Conservation (phyloP, 1,140 invertebrate species). For the Diachasmimorpha longicaudata region DNA sequence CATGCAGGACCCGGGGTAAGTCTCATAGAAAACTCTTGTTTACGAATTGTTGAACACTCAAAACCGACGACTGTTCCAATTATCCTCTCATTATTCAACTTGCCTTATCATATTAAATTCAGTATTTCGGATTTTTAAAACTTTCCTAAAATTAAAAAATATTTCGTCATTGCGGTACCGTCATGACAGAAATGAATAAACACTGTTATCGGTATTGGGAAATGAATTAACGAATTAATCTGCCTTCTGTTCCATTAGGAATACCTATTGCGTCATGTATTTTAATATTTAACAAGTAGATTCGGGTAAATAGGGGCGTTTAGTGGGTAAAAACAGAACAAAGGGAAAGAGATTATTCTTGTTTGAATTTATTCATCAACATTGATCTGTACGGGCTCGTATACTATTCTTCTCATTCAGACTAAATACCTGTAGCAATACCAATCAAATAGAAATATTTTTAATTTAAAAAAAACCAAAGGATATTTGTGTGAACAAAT, state of each 20-base stretch:
- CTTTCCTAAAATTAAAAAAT: not conserved
- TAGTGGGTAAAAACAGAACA: not conserved
- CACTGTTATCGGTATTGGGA: not conserved
- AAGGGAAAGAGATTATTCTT: not conserved
- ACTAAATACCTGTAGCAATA: no score
- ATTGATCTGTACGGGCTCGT: no score
- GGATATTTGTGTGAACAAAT: no score
- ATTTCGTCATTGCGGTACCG: not conserved
- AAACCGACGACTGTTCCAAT: no score
- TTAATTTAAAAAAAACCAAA: no score
- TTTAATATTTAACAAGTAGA: not conserved
- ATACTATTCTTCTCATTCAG: no score
- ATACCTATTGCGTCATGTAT: not conserved
- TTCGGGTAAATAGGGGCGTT: not conserved
- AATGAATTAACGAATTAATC: not conserved
- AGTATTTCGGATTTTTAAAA: no score
- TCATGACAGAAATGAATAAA: not conserved
- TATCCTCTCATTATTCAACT: no score
- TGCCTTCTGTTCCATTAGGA: not conserved
- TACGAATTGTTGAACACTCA: not conserved
- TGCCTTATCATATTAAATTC: no score
- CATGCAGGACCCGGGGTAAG: slow-evolving; percentile 59
- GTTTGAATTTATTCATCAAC: not conserved
- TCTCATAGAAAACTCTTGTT: not conserved
- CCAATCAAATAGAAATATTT: no score